Evolutionary conservation across 1,140 invertebrate genomes (phyloP), one percentile per base, ranked within the genome.

Genomic region (Diabrotica undecimpunctata): DNA sequence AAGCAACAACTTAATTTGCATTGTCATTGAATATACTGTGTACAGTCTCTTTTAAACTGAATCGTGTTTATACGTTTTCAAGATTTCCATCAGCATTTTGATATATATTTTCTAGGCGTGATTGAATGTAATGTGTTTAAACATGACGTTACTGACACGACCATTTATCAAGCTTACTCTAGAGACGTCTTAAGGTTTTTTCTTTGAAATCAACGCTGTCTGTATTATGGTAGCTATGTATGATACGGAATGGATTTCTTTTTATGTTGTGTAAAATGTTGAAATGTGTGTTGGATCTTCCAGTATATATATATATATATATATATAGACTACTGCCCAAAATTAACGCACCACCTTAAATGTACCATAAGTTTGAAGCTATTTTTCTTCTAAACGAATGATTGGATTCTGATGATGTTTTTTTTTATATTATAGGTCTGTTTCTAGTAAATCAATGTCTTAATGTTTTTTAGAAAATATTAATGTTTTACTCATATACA

Each of bases 111-210:
- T 46, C 41, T 46, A 46, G 6, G 41, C 41, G 41, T 46, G 41
- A 46, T 46, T 46, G 41, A 46, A 46, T 46, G 41, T 46, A 10
- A 46, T 46, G 41, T 46, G 41, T n/a, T 46, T 46, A 46, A 46
- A 46, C 41, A 46, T 46, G 41, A 46, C 41, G 8, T 46, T 10
- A 10, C n/a, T 46, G 41, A 46, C 41, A 46, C 3, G 41, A 46
- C n/a, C 41, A n/a, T 46, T 46, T 46, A 46, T 46, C 41, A 46
- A n/a, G 8, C 41, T 46, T 46, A 46, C 41, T 46, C 41, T 8
- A n/a, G 41, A 46, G 41, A 46, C 41, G n/a, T 8, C 41, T 46
- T 46, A 46, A 46, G 41, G 8, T 46, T 46, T 46, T 46, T 46
- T n/a, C 8, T 46, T 46, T n/a, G 8, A 46, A 46, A 46, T 46